Evolutionary conservation across 2,113 vertebrate species (phyloP).

Genomic region (Rhynchopsitta pachyrhyncha): DNA sequence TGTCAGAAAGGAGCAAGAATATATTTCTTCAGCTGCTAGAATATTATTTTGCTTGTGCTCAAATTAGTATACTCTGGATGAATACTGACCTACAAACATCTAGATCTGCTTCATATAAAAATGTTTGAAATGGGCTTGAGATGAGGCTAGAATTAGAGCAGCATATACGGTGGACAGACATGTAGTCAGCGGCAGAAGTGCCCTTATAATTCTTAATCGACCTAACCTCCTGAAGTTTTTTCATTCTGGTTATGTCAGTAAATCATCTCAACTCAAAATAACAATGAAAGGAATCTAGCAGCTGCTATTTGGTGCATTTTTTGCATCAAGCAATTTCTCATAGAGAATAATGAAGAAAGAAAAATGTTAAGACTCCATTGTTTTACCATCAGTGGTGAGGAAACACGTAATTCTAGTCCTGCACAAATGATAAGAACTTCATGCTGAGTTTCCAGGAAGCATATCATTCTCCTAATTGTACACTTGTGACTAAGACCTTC

Average conservation of each 20-base stretch:
- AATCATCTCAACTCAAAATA: neutral
- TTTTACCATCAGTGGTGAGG: neutral
- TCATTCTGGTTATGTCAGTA: neutral
- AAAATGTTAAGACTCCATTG: neutral
- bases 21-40: neutral
- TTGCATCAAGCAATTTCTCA: neutral
- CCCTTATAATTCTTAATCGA: neutral
- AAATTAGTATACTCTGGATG: neutral
- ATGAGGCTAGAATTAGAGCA: neutral
- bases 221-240: neutral
- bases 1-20: neutral
- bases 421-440: neutral
- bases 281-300: neutral
- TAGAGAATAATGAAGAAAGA: neutral
- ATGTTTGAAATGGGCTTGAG: neutral
- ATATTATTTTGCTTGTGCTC: neutral
- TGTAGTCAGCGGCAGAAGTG: fast-evolving
- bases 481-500: neutral
- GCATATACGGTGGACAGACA: neutral
- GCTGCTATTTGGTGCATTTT: neutral
- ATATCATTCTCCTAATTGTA: neutral
- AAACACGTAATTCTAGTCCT: neutral
- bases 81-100: neutral
- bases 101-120: neutral
- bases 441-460: neutral